These are phyloP conservation scores for Nemurella pictetii DNA, from an alignment of 2,888 invertebrate genomes.

Conservation along the genomic window DNA sequence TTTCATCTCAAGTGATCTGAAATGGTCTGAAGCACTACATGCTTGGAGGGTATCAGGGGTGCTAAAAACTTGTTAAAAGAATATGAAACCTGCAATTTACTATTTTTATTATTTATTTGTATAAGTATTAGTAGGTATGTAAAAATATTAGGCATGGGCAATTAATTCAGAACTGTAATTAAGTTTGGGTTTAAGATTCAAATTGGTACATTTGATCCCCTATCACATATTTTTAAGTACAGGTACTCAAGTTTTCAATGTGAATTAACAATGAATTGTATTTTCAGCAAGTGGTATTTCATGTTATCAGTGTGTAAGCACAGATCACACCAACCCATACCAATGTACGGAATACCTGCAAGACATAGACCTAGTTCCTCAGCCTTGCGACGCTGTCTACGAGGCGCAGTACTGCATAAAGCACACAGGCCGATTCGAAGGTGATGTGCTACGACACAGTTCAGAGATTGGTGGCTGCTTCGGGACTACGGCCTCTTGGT, in stretches of 20 bases:
- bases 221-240: too few relatives aligned
- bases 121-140: background rate
- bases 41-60: background rate
- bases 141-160: background rate
- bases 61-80: background rate
- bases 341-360: slow-evolving; percentile 82
- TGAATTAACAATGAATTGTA: background rate
- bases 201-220: too few relatives aligned
- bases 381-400: slow-evolving; percentile 77
- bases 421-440: slow-evolving; percentile 89
- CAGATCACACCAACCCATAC: slow-evolving; percentile 73
- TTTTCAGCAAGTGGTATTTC: slow-evolving; percentile 65
- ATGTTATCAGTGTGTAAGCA: slow-evolving; percentile 90
- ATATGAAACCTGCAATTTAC: background rate
- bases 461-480: background rate
- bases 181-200: too few relatives aligned
- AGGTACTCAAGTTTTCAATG: too few relatives aligned
- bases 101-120: background rate
- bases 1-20: background rate
- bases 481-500: background rate
- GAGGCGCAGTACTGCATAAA: slow-evolving; percentile 90
- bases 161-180: too few relatives aligned
- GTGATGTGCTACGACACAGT: slow-evolving; percentile 51
- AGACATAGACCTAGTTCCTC: slow-evolving; percentile 66
- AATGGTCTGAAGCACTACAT: background rate